Percentiles rank a stretch among this genome's conserved stretches.
Evolutionary conservation across 2,113 vertebrate species (phyloP).

Genomic region (Oenanthe melanoleuca): DNA sequence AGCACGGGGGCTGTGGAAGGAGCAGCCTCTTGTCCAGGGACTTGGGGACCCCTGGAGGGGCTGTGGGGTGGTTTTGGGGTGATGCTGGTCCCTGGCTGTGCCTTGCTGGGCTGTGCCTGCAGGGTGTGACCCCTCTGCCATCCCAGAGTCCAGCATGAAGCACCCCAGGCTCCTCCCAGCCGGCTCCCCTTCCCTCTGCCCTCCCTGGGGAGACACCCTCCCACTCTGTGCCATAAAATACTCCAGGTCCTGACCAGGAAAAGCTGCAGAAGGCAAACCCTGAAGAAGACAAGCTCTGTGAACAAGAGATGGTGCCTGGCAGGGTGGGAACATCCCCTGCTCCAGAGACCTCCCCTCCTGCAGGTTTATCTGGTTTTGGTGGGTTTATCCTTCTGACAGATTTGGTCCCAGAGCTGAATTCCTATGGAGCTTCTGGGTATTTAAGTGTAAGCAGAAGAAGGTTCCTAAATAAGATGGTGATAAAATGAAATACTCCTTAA

Average conservation of each 20-base stretch:
- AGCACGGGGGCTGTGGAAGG: no score
- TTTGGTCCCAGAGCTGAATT: background rate
- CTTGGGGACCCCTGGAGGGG: no score
- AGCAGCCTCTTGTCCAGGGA: background rate
- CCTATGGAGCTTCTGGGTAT: background rate
- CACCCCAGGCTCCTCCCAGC: rapidly evolving
- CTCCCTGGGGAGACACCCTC: background rate
- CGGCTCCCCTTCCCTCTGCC: background rate
- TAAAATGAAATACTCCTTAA: background rate
- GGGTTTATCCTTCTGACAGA: background rate
- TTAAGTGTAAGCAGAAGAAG: background rate
- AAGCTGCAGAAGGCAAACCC: background rate
- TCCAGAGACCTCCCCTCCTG: background rate
- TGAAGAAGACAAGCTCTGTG: background rate
- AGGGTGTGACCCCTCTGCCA: rapidly evolving
- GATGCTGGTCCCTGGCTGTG: background rate
- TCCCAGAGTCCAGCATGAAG: rapidly evolving
- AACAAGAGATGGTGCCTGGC: background rate
- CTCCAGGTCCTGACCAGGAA: no score
- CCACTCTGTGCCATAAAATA: background rate
- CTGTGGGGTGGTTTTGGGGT: rapidly evolving
- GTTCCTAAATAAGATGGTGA: background rate
- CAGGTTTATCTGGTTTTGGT: background rate
- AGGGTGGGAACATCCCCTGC: background rate
- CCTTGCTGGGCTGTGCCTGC: background rate